Evolutionary conservation across 2,797 vertebrate species (phyloP).

Genomic region (Lutra lutra): DNA sequence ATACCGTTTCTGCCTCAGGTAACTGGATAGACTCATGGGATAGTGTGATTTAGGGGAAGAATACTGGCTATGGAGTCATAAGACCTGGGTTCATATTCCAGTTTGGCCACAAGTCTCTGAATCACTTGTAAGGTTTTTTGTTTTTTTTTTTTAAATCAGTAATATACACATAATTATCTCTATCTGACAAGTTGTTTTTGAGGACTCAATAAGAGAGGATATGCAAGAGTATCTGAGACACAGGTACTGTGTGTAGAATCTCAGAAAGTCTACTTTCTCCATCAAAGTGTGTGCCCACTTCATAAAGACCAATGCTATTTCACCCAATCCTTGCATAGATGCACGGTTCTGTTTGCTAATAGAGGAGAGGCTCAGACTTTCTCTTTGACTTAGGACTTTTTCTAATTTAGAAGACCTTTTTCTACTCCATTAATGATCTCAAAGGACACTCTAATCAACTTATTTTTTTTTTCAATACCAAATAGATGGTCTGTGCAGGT

Average conservation of each 20-base stretch:
- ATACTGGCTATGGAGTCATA: background rate
- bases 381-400: slow-evolving; percentile 2
- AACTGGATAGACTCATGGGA: background rate
- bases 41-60: background rate
- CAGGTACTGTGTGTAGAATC: background rate
- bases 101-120: background rate
- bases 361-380: background rate
- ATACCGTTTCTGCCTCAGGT: background rate
- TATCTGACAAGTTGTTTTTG: background rate
- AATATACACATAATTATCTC: background rate
- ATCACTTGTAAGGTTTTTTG: background rate
- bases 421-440: background rate
- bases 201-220: background rate
- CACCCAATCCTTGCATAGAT: background rate
- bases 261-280: background rate
- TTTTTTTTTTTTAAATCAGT: background rate
- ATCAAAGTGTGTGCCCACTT: background rate
- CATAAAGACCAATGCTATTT: background rate
- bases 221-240: background rate
- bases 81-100: slow-evolving; percentile 42
- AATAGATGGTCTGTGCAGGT: background rate
- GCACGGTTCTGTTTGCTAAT: background rate
- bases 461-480: slow-evolving; percentile 34
- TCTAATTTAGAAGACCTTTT: slow-evolving; percentile 19
- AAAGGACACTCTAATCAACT: slow-evolving; percentile 22